These are phyloP conservation scores for Python bivittatus DNA, from an alignment of 2,113 vertebrate species.

Conservation along the genomic window DNA sequence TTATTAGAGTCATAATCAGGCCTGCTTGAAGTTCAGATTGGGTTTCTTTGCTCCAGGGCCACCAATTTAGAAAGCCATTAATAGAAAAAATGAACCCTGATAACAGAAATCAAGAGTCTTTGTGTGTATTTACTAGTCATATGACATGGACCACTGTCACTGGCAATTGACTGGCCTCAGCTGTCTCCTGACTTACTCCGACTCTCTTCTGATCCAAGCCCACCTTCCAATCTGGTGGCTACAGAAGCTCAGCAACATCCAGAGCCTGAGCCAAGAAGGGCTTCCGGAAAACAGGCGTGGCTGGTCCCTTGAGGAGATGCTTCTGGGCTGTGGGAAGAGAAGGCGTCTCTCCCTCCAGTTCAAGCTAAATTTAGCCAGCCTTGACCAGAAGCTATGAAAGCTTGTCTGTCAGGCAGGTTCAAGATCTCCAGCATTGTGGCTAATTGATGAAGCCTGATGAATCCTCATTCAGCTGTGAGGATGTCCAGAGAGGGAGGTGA, in stretches of 20 bases:
- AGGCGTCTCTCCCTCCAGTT: slow-evolving; percentile 11
- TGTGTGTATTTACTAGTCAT: not conserved
- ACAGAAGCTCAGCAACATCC: not conserved
- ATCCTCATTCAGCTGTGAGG: not conserved
- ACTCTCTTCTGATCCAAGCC: not conserved
- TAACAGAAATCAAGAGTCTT: slow-evolving; percentile 48
- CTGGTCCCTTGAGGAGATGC: not conserved
- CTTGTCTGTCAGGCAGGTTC: slow-evolving; percentile 34
- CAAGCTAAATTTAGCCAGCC: slow-evolving; percentile 49
- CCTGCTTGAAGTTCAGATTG: slow-evolving; percentile 77
- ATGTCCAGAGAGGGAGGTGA: not conserved
- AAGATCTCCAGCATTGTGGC: slow-evolving; percentile 42
- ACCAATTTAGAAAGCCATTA: slow-evolving; percentile 80
- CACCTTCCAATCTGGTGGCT: not conserved
- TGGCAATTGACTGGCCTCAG: rapidly evolving
- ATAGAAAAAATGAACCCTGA: slow-evolving; percentile 72
- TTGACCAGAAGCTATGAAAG: not conserved
- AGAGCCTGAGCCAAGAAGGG: not conserved
- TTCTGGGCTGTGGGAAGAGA: rapidly evolving
- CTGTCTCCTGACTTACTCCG: rapidly evolving
- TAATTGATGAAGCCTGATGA: slow-evolving; percentile 37
- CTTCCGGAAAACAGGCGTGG: not conserved
- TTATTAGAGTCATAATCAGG: slow-evolving; percentile 85
- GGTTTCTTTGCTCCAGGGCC: slow-evolving; percentile 81
- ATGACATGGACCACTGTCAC: not conserved